Conservation (phyloP, 2,113 vertebrate species). For the Oophaga pumilio region DNA sequence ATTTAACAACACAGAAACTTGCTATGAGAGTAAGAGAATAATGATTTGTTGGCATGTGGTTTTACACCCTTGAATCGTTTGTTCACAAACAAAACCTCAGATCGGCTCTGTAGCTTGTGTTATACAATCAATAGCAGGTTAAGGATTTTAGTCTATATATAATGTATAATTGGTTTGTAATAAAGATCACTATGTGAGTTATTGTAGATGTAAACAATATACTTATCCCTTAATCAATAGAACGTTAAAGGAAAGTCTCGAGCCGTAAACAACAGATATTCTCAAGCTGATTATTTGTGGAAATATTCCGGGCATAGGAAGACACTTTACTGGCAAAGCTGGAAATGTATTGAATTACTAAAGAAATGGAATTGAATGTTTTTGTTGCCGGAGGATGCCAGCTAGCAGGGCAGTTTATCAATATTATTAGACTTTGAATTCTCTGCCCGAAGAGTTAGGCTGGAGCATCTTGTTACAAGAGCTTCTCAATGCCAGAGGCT, state of each 20-base stretch:
- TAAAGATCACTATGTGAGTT: slow-evolving; percentile 34
- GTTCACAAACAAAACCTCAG: neutral
- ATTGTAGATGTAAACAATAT: slow-evolving; percentile 51
- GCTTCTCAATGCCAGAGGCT: neutral
- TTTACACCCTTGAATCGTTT: neutral
- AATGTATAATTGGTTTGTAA: slow-evolving; percentile 37
- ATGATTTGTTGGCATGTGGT: neutral
- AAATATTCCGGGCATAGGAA: slow-evolving; percentile 44
- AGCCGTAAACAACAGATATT: slow-evolving; percentile 30
- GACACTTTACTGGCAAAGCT: slow-evolving; percentile 47
- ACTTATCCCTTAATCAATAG: slow-evolving; percentile 46
- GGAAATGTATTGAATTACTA: slow-evolving; percentile 41
- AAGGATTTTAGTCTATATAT: slow-evolving; percentile 43
- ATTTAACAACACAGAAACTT: neutral
- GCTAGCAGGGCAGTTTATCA: slow-evolving; percentile 38
- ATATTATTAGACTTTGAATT: slow-evolving; percentile 26
- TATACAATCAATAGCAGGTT: slow-evolving; percentile 21
- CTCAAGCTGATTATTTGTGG: slow-evolving; percentile 50
- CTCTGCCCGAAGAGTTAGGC: slow-evolving; percentile 2
- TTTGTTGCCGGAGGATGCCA: slow-evolving; percentile 33
- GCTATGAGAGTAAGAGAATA: neutral
- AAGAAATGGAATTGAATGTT: slow-evolving; percentile 29
- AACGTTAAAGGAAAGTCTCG: slow-evolving; percentile 39
- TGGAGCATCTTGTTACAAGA: slow-evolving; percentile 5
- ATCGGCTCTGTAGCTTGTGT: neutral